Conservation (phyloP, 2,113 vertebrate genomes). For the Charadrius vociferus region DNA sequence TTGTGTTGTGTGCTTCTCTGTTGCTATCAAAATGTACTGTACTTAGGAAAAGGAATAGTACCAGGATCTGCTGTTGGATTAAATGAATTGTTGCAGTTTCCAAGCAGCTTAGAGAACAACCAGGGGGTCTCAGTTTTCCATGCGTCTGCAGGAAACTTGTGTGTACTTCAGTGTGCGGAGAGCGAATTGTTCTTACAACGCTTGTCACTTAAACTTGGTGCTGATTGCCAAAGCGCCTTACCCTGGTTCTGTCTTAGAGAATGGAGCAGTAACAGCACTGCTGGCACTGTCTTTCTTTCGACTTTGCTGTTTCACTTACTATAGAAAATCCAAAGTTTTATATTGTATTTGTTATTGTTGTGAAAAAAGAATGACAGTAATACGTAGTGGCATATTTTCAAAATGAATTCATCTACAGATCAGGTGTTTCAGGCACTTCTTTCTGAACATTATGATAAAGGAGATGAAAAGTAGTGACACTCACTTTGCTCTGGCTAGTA, state of each 20-base stretch:
- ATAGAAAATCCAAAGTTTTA: slow-evolving; percentile 33
- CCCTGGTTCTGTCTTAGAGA: not conserved
- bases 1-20: not conserved
- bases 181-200: not conserved
- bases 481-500: not conserved
- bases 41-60: not conserved
- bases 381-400: not conserved
- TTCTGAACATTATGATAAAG: not conserved
- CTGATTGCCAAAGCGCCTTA: slow-evolving; percentile 61
- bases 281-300: not conserved
- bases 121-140: slow-evolving; percentile 8
- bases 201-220: slow-evolving; percentile 50
- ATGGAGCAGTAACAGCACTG: not conserved
- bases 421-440: not conserved
- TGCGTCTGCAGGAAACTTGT: slow-evolving; percentile 5
- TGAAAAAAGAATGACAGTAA: not conserved
- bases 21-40: slow-evolving; percentile 53
- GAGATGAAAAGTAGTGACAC: not conserved
- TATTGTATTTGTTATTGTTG: not conserved
- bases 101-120: slow-evolving; percentile 15
- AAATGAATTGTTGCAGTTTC: not conserved
- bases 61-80: slow-evolving; percentile 28
- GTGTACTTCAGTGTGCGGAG: not conserved
- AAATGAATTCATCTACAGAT: not conserved
- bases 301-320: slow-evolving; percentile 1